phyloP scores from a whole-genome alignment of 2,888 invertebrate genomes.

The Anaspis maculata region DNA sequence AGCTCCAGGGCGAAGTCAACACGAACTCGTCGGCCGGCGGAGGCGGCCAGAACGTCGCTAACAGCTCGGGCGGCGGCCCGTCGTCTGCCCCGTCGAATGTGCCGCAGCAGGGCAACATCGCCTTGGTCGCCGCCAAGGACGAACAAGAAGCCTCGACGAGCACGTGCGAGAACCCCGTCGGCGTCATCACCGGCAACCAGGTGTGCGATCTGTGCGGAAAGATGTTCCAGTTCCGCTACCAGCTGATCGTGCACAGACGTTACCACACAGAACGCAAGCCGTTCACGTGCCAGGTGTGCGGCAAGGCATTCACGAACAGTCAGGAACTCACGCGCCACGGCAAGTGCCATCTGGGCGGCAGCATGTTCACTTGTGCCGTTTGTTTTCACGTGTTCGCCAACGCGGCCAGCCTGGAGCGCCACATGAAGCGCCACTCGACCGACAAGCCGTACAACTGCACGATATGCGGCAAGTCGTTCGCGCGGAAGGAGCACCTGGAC shows the following conservation, averaged over 20 bases:
- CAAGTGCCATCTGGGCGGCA: slow-evolving; percentile 74
- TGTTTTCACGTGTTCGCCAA: slow-evolving; percentile 70
- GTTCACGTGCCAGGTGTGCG: slow-evolving; percentile 71
- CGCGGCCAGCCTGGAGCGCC: slow-evolving; percentile 61
- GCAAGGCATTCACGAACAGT: slow-evolving; percentile 73
- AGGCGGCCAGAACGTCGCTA: slow-evolving; percentile 18
- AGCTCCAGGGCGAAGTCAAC: slow-evolving; percentile 53
- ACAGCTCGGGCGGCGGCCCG: slow-evolving; percentile 17
- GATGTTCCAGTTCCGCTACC: slow-evolving; percentile 80
- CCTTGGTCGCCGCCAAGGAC: slow-evolving; percentile 40
- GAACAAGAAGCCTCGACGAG: slow-evolving; percentile 48
- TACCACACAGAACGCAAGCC: slow-evolving; percentile 82
- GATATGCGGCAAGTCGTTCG: slow-evolving; percentile 79
- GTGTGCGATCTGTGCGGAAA: slow-evolving; percentile 80
- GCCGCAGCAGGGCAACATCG: slow-evolving; percentile 25
- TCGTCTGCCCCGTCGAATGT: too few species aligned
- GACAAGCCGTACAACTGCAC: slow-evolving; percentile 81
- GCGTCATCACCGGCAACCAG: slow-evolving; percentile 54
- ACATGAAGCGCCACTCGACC: slow-evolving; percentile 72
- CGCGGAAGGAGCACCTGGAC: slow-evolving; percentile 78
- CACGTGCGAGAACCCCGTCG: slow-evolving; percentile 49
- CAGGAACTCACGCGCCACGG: slow-evolving; percentile 74
- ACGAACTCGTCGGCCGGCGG: slow-evolving; percentile 40
- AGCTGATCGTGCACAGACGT: slow-evolving; percentile 74
- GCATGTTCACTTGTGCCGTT: slow-evolving; percentile 64